Base-by-base conservation (phyloP, 1,140 invertebrate species). In the Glomeris maerens region DNA sequence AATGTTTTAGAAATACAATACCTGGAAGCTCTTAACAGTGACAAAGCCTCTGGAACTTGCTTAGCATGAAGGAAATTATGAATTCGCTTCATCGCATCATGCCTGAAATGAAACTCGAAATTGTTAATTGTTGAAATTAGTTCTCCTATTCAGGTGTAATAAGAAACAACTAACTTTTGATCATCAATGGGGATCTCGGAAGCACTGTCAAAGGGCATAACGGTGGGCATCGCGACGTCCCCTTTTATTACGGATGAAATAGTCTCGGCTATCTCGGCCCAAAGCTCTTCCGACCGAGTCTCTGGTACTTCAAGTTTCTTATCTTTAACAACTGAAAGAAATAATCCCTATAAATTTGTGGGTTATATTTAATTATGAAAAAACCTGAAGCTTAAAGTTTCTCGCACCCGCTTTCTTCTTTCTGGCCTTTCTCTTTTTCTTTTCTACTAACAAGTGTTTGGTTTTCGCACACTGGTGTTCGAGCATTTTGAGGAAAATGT, bases 401-500 rank as follows among this genome's bases (percentile, higher is more conserved):
- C 47, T 60, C 47, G 45, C 14, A 27, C n/a, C 7, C 10, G 45
- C 13, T 56, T 68, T 71, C 64, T 72, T 77, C 64, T 73, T 75
- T 27, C 64, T 63, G 56, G 70, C 74, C 13, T 65, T 65, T 45
- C 65, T 67, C 13, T 63, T 63, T 61, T 82, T 83, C 57, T 81
- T 80, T 29, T 91, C 80, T 2, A 92, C 74, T 3, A 94, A 68
- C 2, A 76, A 59, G 23, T 73, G 68, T 20, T 73, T 73, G 52
- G 78, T 77, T 57, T 72, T 77, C 39, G 77, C 77, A 51, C 78
- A 83, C 65, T 79, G 87, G 45, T 78, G 69, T 65, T 96, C 85
- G 52, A 97, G 66, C 77, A 95, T 82, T 74, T 89, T 92, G 41
- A 97, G 64, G 65, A 94, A 97, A 52, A 94, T 71, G 69, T 97